These are phyloP conservation scores for Stenoptilia bipunctidactyla DNA, from an alignment of 2,888 invertebrate genomes.

Conservation along the genomic window DNA sequence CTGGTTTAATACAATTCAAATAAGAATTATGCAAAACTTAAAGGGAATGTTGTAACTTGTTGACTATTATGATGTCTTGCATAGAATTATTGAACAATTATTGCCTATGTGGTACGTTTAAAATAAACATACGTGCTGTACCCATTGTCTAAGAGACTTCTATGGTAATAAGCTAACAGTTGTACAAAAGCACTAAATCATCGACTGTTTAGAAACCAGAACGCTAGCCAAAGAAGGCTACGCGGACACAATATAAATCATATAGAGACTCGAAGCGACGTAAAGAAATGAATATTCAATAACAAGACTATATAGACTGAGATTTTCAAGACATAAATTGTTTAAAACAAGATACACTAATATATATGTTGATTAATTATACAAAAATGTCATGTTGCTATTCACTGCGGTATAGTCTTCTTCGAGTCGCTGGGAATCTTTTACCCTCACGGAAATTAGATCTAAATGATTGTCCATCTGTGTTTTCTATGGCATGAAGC, in stretches of 20 bases:
- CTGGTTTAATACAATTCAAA: too few relatives aligned
- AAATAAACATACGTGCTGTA: constrained; percentile 17
- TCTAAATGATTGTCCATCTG: too few relatives aligned
- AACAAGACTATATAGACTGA: background rate
- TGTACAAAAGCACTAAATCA: constrained; percentile 43
- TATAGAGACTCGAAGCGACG: constrained; percentile 24
- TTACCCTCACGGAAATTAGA: too few relatives aligned
- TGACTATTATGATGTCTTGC: background rate
- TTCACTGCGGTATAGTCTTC: too few relatives aligned
- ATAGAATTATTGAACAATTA: constrained; percentile 1
- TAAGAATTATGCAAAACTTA: too few relatives aligned
- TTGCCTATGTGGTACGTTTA: background rate
- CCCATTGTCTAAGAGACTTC: constrained; percentile 13
- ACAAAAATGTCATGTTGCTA: too few relatives aligned
- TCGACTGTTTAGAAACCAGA: constrained; percentile 31
- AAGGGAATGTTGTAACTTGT: background rate
- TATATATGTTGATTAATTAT: too few relatives aligned
- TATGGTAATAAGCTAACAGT: constrained; percentile 28
- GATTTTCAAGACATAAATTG: too few relatives aligned
- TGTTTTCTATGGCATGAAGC: too few relatives aligned
- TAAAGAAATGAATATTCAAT: constrained; percentile 37
- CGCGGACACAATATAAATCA: constrained; percentile 41
- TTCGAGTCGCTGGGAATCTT: too few relatives aligned
- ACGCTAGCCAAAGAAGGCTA: constrained; percentile 40
- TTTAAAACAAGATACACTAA: too few relatives aligned